phyloP scores from a whole-genome alignment of 2,888 invertebrate species.

The Leptopterna dolabrata region DNA sequence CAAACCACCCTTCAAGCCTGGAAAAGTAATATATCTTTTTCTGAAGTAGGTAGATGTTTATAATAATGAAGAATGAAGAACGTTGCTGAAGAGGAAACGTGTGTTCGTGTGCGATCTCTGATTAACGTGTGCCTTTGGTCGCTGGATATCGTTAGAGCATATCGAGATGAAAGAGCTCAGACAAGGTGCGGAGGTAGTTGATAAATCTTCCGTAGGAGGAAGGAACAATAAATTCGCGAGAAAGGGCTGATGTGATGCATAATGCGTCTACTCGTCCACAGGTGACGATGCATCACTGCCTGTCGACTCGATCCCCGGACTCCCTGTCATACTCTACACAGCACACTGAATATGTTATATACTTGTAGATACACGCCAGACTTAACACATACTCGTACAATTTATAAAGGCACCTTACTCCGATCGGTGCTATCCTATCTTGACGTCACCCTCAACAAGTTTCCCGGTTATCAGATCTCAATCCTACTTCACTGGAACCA shows the following conservation, averaged over 20 bases:
- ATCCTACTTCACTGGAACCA: background rate
- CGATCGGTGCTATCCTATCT: background rate
- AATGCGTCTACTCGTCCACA: background rate
- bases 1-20: too few species aligned
- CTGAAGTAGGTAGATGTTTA: too few species aligned
- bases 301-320: background rate
- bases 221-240: conserved; percentile 3
- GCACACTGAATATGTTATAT: background rate
- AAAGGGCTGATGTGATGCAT: background rate
- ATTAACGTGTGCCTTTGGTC: background rate
- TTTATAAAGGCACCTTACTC: background rate
- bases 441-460: background rate
- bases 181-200: background rate
- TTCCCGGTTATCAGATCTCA: background rate
- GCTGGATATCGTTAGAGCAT: background rate
- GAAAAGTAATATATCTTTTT: too few species aligned
- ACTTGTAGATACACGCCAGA: too few species aligned
- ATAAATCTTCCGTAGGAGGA: background rate
- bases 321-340: background rate
- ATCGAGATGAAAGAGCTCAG: background rate
- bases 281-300: conserved; percentile 29
- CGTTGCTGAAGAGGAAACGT: too few species aligned
- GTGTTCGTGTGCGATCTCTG: background rate
- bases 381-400: background rate
- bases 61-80: too few species aligned